Percentiles rank a stretch among this genome's conserved stretches.
Evolutionary conservation across 2,797 vertebrate species (phyloP).

Genomic region (Aldrovandia affinis): DNA sequence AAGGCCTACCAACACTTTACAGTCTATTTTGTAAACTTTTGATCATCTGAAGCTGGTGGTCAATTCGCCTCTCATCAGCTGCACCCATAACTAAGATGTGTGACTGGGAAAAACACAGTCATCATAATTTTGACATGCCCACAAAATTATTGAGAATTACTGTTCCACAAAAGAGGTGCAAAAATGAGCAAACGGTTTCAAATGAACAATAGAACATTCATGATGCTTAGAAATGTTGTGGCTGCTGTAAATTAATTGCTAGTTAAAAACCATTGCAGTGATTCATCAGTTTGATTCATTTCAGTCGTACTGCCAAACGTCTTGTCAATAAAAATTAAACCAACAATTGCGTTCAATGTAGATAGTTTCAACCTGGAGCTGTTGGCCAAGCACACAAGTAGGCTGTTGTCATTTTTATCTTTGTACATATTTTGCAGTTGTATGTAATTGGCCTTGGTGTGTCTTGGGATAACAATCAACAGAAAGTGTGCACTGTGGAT

Average conservation of each 20-base stretch:
- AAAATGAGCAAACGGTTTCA: neutral
- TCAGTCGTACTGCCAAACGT: neutral
- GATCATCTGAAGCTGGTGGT: too few species aligned
- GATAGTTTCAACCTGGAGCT: neutral
- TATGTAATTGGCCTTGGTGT: neutral
- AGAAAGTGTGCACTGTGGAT: neutral
- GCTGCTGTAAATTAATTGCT: neutral
- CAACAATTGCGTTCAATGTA: neutral
- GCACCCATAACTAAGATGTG: neutral
- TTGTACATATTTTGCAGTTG: neutral
- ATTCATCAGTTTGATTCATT: conserved; percentile 9
- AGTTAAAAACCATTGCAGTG: neutral
- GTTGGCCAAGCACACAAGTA: neutral
- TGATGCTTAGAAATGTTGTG: neutral
- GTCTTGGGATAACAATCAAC: neutral
- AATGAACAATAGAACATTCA: neutral
- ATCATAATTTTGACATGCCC: neutral
- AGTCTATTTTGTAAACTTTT: too few species aligned
- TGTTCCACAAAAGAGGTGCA: neutral
- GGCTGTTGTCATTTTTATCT: neutral
- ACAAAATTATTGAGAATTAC: neutral
- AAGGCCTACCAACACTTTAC: too few species aligned
- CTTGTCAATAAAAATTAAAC: neutral
- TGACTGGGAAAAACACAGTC: neutral
- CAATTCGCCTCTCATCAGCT: too few species aligned